Percentiles rank a stretch among this genome's conserved stretches.
These are phyloP conservation scores for Otocyon megalotis DNA, from an alignment of 2,113 vertebrate species.

Conservation along the genomic window DNA sequence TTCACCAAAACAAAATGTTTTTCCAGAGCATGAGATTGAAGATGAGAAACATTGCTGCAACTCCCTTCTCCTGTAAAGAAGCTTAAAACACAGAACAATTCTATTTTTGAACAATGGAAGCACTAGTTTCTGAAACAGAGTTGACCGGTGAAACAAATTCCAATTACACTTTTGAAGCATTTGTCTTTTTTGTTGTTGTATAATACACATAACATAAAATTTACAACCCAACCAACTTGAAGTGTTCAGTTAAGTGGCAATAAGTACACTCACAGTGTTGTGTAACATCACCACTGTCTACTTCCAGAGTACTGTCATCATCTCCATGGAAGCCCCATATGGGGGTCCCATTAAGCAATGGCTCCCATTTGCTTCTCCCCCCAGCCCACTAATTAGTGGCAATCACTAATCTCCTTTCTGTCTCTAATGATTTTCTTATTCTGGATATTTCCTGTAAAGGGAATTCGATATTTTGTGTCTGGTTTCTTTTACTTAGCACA, in stretches of 20 bases:
- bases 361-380: neutral
- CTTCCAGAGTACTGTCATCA: neutral
- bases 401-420: neutral
- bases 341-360: neutral
- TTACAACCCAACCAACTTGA: neutral
- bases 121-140: neutral
- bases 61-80: neutral
- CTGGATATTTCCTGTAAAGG: neutral
- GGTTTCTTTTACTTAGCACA: neutral
- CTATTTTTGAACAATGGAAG: neutral
- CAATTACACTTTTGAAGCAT: neutral
- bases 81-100: neutral
- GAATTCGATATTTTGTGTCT: neutral
- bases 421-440: neutral
- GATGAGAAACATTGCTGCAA: neutral
- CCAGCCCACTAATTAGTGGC: neutral
- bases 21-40: neutral
- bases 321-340: neutral
- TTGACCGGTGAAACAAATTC: neutral
- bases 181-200: neutral
- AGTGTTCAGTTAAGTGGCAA: neutral
- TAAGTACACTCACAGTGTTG: too few species aligned
- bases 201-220: neutral
- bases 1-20: neutral
- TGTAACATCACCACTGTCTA: rapidly evolving